phyloP scores from a whole-genome alignment of 2,113 vertebrate species.

The Pseudolaguvia tuberculata region DNA sequence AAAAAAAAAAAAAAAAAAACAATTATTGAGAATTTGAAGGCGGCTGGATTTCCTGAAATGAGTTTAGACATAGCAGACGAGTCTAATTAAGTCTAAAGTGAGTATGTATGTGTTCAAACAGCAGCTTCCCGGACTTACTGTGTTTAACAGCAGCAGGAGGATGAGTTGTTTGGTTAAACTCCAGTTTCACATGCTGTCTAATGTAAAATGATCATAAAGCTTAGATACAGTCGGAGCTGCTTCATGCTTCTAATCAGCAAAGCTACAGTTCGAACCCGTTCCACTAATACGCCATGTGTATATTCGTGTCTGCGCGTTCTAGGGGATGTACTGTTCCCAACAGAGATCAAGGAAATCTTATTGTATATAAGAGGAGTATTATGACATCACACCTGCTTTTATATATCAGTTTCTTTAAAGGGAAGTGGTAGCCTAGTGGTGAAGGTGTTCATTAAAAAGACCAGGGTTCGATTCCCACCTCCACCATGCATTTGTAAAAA shows the following conservation, averaged over 20 bases:
- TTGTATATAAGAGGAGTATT: background rate
- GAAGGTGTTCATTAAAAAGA: no score
- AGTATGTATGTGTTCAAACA: constrained; percentile 33
- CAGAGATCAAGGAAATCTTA: background rate
- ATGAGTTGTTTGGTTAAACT: constrained; percentile 27
- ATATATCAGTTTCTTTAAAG: background rate
- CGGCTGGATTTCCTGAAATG: constrained; percentile 11
- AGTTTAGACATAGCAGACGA: constrained; percentile 23
- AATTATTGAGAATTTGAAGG: background rate
- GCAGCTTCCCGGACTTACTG: constrained; percentile 19
- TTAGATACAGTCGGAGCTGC: constrained; percentile 17
- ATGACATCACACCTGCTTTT: background rate
- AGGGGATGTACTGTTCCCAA: background rate
- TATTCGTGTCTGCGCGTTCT: background rate
- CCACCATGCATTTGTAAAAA: no score
- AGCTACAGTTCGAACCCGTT: background rate
- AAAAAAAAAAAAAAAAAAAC: background rate
- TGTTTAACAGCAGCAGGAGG: constrained; percentile 27
- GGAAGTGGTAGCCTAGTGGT: no score
- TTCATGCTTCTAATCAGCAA: constrained; percentile 1
- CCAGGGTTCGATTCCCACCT: no score
- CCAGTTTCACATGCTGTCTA: background rate
- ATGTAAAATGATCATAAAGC: constrained; percentile 29
- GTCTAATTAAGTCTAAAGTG: constrained; percentile 36
- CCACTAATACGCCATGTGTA: background rate